A percentile compares a stretch with the other conserved stretches of the same genome.
phyloP scores from a whole-genome alignment of 2,888 invertebrate genomes.

The Tenthredo scrophulariae region DNA sequence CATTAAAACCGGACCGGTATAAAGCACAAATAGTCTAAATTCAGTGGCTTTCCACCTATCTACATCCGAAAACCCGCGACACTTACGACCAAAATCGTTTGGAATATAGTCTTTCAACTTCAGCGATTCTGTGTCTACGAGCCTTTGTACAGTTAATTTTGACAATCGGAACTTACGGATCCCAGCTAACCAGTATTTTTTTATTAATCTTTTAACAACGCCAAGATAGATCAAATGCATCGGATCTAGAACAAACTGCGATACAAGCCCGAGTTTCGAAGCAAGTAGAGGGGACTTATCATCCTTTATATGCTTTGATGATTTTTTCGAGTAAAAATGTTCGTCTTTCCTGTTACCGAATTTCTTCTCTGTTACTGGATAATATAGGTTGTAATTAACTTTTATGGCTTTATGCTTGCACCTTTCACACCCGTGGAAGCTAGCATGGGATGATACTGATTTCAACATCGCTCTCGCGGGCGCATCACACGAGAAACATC shows the following conservation, averaged over 20 bases:
- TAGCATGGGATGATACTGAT: background rate
- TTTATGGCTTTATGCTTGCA: background rate
- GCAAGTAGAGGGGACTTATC: background rate
- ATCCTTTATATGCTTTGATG: background rate
- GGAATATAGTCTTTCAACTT: constrained; percentile 2
- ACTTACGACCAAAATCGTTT: constrained; percentile 12
- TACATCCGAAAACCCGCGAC: background rate
- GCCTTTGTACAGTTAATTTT: background rate
- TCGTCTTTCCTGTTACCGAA: background rate
- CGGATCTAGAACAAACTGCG: constrained; percentile 27
- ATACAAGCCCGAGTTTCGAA: background rate
- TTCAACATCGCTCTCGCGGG: constrained; percentile 2
- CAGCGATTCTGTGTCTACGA: background rate
- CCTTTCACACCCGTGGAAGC: background rate
- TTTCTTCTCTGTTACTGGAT: background rate
- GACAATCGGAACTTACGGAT: background rate
- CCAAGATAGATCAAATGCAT: constrained; percentile 33
- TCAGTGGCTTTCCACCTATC: constrained; percentile 61
- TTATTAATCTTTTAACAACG: constrained; percentile 8
- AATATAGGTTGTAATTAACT: background rate
- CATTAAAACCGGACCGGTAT: constrained; percentile 62
- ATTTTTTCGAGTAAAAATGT: background rate
- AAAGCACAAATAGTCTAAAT: constrained; percentile 62
- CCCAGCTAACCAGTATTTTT: constrained; percentile 18
- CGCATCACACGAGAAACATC: background rate